A percentile compares a stretch with the other conserved stretches of the same genome.
Conservation (phyloP, 2,888 invertebrate genomes). For the Spilarctia lutea region DNA sequence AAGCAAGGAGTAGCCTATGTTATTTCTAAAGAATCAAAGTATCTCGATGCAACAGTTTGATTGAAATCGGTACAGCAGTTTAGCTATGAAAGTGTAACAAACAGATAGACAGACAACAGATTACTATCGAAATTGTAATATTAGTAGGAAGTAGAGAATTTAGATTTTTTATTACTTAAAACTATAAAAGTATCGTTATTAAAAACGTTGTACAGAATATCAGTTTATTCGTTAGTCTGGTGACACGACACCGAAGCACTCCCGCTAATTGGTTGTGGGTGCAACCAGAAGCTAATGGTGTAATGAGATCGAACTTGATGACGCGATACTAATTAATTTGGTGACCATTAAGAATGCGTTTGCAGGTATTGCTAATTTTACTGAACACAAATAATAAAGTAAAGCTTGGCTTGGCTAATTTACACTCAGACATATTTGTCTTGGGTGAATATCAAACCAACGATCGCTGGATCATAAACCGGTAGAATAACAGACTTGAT, state of each 20-base stretch:
- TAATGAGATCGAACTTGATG: conserved; percentile 33
- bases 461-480: neutral
- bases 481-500: neutral
- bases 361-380: neutral
- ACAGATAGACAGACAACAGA: too few relatives aligned
- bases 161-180: neutral
- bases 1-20: too few relatives aligned
- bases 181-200: conserved; percentile 1
- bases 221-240: conserved; percentile 27
- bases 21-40: too few relatives aligned
- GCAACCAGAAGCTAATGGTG: conserved; percentile 32
- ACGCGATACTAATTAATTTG: conserved; percentile 39
- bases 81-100: too few relatives aligned
- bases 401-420: too few relatives aligned
- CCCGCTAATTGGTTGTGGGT: conserved; percentile 40
- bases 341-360: conserved; percentile 2
- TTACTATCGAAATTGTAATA: too few relatives aligned
- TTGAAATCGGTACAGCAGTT: too few relatives aligned
- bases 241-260: conserved; percentile 39
- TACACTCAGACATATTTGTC: too few relatives aligned
- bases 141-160: too few relatives aligned
- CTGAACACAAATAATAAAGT: neutral
- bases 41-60: too few relatives aligned
- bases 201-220: conserved; percentile 16
- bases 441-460: too few relatives aligned